Base-by-base conservation (phyloP, 2,113 vertebrate species). In the Dendrocopos noguchii region DNA sequence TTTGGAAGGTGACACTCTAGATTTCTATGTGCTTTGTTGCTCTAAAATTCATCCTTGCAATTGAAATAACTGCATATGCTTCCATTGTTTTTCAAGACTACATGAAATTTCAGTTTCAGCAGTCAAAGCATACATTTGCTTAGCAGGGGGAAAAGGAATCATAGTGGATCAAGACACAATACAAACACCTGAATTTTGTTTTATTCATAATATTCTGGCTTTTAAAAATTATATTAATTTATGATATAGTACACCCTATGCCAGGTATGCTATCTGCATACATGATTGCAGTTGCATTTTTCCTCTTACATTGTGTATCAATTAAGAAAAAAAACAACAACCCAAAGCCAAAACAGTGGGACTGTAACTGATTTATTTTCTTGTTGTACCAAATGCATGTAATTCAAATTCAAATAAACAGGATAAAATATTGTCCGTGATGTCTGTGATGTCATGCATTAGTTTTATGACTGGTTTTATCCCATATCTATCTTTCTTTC, bases 51-150 rank as follows among this genome's bases (percentile, higher is more conserved):
- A 34, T 20, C 9, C n/a, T 86, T 91, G 24, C 15, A 65, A 78
- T 24, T 73, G 34, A 81, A 91, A 65, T 67, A 84, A 36, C 15
- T 70, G 12, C 12, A 55, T 16, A 16, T 18, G 6, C 5, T 90
- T 47, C 39, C 15, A 31, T 34, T 76, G 29, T 71, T 90, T 86
- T 87, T 56, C 39, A 79, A 71, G 47, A 60, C 3, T 66, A n/a
- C 33, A n/a, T 79, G 59, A 81, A 88, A 85, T 88, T 87, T 91
- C 68, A 87, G n/a, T 88, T 87, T 91, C 68, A 87, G n/a, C 24
- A 61, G n/a, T 33, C 42, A 53, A 33, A 72, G 29, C 14, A 56
- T 50, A 56, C 15, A 50, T 64, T 78, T 57, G 34, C 15, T 77
- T 64, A 82, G 46, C n/a, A 63, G 60, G 80, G 33, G 15, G 10